These are phyloP conservation scores for Otus sunia DNA, from an alignment of 2,113 vertebrate species.

Conservation along the genomic window DNA sequence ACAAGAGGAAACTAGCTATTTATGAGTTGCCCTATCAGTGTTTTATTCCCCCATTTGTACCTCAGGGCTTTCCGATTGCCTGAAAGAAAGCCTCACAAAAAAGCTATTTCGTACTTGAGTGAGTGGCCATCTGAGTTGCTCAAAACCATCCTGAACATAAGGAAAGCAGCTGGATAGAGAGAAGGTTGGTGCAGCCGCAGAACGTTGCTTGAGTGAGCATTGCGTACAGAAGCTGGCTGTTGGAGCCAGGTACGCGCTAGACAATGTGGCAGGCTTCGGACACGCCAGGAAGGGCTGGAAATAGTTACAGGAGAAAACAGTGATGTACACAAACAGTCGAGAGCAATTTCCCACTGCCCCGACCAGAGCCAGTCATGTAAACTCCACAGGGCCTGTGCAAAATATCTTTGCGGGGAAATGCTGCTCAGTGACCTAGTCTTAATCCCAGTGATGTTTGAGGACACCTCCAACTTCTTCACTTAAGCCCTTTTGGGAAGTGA, in stretches of 20 bases:
- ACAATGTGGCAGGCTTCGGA: background rate
- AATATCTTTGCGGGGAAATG: background rate
- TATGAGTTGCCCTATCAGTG: too few relatives aligned
- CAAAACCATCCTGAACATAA: too few relatives aligned
- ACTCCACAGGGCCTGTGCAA: too few relatives aligned
- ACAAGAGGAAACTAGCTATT: background rate
- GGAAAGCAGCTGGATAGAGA: background rate
- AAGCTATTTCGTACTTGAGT: background rate
- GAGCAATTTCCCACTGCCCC: background rate
- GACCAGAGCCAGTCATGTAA: background rate
- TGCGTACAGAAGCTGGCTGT: accelerated
- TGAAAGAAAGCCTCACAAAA: background rate
- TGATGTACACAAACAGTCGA: background rate
- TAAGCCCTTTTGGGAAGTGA: background rate
- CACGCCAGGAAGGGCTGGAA: background rate
- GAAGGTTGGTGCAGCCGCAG: background rate
- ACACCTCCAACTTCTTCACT: too few relatives aligned
- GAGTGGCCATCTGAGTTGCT: background rate
- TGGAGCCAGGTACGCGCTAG: background rate
- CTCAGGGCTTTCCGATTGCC: background rate
- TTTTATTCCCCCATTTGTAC: background rate
- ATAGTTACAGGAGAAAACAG: background rate
- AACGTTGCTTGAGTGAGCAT: background rate
- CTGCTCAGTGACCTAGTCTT: too few relatives aligned
- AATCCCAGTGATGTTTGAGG: background rate